These are phyloP conservation scores for Drosophila mauritiana DNA, from an alignment of 1,140 invertebrate genomes.

Conservation along the genomic window DNA sequence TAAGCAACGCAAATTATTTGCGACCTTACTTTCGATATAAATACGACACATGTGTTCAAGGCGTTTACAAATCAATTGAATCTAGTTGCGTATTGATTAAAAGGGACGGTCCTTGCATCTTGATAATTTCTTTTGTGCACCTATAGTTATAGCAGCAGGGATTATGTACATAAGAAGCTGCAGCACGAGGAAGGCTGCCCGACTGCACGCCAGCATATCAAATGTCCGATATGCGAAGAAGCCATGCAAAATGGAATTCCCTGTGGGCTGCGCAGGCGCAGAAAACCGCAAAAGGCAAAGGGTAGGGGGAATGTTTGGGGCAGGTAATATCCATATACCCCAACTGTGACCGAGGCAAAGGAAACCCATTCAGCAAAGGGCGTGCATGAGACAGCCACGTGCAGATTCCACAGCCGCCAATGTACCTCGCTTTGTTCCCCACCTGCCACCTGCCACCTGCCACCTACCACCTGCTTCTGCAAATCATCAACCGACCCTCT, in stretches of 20 bases:
- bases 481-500: conserved; percentile 2
- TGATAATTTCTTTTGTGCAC: background rate
- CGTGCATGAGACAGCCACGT: conserved; percentile 13
- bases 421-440: background rate
- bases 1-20: background rate
- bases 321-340: background rate
- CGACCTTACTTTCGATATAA: background rate
- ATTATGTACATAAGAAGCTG: background rate
- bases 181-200: conserved; percentile 18
- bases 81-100: no score
- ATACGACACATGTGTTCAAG: no score
- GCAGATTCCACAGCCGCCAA: conserved; percentile 17
- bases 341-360: conserved; percentile 24
- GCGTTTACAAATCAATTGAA: no score
- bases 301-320: background rate
- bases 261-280: conserved; percentile 73
- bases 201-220: conserved; percentile 52
- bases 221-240: conserved; percentile 51
- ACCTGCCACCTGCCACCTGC: background rate
- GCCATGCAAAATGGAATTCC: conserved; percentile 61
- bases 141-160: background rate
- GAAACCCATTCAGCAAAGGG: conserved; percentile 1
- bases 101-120: background rate
- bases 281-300: conserved; percentile 53
- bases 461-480: background rate